phyloP scores from a whole-genome alignment of 2,113 vertebrate genomes.

The Terrapene triunguis region DNA sequence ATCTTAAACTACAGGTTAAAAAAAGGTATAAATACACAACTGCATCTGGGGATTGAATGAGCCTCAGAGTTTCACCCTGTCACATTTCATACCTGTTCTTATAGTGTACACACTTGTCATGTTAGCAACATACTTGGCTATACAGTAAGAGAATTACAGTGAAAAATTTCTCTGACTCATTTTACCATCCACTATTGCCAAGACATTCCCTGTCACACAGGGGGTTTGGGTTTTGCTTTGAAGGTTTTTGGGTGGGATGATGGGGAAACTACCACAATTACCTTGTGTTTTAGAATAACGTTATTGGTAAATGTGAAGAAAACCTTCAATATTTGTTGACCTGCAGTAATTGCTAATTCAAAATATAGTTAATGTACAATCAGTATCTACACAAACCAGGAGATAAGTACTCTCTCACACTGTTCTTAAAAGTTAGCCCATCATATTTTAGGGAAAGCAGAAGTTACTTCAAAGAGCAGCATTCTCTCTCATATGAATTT shows the following conservation, averaged over 20 bases:
- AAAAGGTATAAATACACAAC: background rate
- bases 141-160: background rate
- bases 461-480: background rate
- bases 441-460: conserved; percentile 9
- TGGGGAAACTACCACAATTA: conserved; percentile 2
- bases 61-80: background rate
- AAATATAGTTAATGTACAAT: background rate
- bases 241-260: background rate
- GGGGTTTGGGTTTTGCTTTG: background rate
- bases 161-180: background rate
- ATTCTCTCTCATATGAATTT: background rate
- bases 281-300: background rate
- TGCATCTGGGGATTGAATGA: background rate
- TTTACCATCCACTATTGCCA: background rate
- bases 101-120: background rate
- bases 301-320: background rate
- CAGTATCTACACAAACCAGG: background rate
- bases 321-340: background rate
- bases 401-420: background rate
- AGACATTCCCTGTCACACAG: background rate
- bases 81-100: background rate
- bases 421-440: conserved; percentile 28
- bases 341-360: background rate
- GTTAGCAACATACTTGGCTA: background rate
- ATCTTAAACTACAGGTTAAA: background rate